These are phyloP conservation scores for Holocentrus rufus DNA, from an alignment of 2,797 vertebrate genomes.

Conservation along the genomic window DNA sequence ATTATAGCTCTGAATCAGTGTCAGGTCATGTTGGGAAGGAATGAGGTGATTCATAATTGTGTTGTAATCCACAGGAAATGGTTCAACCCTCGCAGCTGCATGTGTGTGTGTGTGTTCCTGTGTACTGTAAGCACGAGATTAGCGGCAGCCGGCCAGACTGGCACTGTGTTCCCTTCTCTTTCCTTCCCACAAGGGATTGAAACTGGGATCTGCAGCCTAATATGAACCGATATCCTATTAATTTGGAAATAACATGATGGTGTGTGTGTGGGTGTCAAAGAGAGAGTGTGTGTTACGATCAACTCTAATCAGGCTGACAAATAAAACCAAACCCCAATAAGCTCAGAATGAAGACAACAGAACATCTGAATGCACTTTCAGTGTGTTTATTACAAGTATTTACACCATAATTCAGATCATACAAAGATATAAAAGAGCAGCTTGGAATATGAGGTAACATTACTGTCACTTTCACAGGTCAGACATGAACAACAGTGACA, in stretches of 20 bases:
- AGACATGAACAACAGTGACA: conserved; percentile 19
- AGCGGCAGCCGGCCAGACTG: conserved; percentile 46
- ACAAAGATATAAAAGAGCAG: conserved; percentile 57
- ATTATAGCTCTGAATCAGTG: conserved; percentile 34
- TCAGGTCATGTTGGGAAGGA: conserved; percentile 51
- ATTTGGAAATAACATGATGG: conserved; percentile 16
- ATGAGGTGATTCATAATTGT: conserved; percentile 68
- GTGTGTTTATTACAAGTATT: conserved; percentile 69
- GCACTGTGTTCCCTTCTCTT: conserved; percentile 42
- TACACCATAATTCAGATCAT: conserved; percentile 34
- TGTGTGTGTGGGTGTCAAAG: background rate
- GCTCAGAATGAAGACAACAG: conserved; percentile 17
- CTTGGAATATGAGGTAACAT: conserved; percentile 69
- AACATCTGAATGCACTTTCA: conserved; percentile 26
- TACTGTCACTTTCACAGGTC: conserved; percentile 37
- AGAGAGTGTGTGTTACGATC: background rate
- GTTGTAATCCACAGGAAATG: conserved; percentile 70
- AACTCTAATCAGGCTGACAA: background rate
- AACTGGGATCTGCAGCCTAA: conserved; percentile 35
- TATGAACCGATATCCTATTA: conserved; percentile 4
- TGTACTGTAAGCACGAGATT: conserved; percentile 54
- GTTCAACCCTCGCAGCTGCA: conserved; percentile 5
- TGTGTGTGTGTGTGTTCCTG: conserved; percentile 19
- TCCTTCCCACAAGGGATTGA: conserved; percentile 55
- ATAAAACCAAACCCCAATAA: background rate